Base-by-base conservation (phyloP, 2,113 vertebrate genomes). In the Phyllostomus hastatus region DNA sequence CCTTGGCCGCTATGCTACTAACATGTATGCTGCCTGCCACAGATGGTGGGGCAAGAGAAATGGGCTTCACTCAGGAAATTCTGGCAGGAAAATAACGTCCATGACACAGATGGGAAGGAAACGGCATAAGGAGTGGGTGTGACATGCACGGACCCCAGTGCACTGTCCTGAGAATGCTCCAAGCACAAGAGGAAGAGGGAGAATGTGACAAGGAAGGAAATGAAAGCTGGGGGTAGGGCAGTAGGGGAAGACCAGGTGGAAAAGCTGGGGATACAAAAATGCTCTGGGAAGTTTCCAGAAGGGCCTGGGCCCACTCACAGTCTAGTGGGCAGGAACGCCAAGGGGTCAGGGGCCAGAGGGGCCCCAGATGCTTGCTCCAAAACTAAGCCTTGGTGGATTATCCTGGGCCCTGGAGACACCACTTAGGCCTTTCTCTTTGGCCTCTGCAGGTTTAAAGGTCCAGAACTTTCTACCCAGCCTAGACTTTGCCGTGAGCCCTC, bases 71-170 rank as follows among this genome's bases (percentile, higher is more conserved):
- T 38, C 28, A 7, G 1, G n/a, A 81, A 73, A 80, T 61, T 48
- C 66, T 33, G n/a, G 66, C 85, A 69, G n/a, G 31, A 35, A 64
- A 54, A 69, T 26, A 22, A 59, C 0, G 1, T 28, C 35, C n/a
- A 38, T 19, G 19, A 81, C 2, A 90, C 6, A 57, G 33, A 26
- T 26, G 4, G 59, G 43, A 57, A 82, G 81, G 75, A 64, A 81
- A 81, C 2, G 48, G 50, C 22, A 33, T 2, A 0, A 22, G 26
- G 33, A 6, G 28, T 1, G 1, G 33, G 10, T 16, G 22, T 46
- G 48, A 38, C 20, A 57, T 19, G 9, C 38, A 79, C 19, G 59
- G 61, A 41, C 2, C 22, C 17, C 35, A 1, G 67, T 24, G 4
- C 12, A 64, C 72, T 57, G 52, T 46, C 33, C 54, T 19, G 43